Base-by-base conservation (phyloP, 2,888 invertebrate species). In the Laothoe populi region DNA sequence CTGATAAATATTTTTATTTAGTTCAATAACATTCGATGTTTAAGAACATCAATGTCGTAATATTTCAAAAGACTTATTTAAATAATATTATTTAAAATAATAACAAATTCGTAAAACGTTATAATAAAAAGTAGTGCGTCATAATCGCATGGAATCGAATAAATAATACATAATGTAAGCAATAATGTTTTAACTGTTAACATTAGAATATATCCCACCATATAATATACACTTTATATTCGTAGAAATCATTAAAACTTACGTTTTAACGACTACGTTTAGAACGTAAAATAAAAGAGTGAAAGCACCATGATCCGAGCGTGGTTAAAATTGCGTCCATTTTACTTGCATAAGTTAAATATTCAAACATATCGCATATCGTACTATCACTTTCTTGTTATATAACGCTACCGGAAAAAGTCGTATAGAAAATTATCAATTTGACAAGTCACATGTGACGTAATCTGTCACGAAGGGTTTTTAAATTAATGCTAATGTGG, bases 351-450 rank as follows among this genome's bases (percentile, higher is more conserved):
- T 81, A 83, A 80, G 79, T 77, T 67, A 79, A 78, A 77, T 79
- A 78, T 77, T 76, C 73, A 72, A 75, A 78, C 72, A 75, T 74
- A 77, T 73, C 72, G 72, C 73, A 74, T 72, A 72, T 74, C 65
- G 68, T 66, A 72, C 74, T 80, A 83, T 81, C 79, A 81, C 86
- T 87, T 87, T 87, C 84, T 74, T 82, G 66, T 87, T 86, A 80
- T 71, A 69, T 79, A 83, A 87, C 68, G 70, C 65, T 16, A 10
- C 11, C 31, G 53, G 53, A 53, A 35, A 53, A 53, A 35, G 53
- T 53, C 72, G 65, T 61, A 64, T 53, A 19, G 53, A 8, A 49
- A 35, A 35, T 53, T 35, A 53, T 53, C 11, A 53, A 53, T 35
- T n/a, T 48, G 24, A 0, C 49, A 31, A 31, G 19, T 53, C 4